These are phyloP conservation scores for Canis aureus DNA, from an alignment of 2,113 vertebrate species.

Conservation along the genomic window DNA sequence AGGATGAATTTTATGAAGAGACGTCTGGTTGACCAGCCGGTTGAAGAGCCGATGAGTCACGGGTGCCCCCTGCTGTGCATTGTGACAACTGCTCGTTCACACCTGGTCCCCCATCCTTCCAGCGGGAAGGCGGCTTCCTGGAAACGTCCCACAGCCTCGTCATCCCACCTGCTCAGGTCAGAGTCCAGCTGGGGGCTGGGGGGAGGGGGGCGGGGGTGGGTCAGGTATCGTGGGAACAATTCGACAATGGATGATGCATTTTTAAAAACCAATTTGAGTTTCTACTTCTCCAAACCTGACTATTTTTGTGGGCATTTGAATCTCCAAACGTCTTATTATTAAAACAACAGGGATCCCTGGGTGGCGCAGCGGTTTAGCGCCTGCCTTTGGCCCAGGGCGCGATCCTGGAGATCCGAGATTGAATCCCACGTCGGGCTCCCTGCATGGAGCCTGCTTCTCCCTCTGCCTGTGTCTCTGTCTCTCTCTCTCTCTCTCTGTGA, in stretches of 20 bases:
- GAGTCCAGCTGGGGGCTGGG: too few relatives aligned
- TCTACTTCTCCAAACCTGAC: background rate
- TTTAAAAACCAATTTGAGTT: background rate
- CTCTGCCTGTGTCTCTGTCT: too few relatives aligned
- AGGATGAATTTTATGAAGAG: background rate
- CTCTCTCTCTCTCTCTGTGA: too few relatives aligned
- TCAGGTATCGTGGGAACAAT: background rate
- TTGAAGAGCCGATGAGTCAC: fast-evolving
- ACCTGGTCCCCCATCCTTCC: background rate
- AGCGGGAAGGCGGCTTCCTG: fast-evolving
- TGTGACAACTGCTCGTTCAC: fast-evolving
- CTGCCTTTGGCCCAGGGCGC: too few relatives aligned
- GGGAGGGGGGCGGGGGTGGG: fast-evolving
- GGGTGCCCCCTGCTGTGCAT: background rate
- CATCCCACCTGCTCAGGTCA: too few relatives aligned
- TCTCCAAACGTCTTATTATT: background rate
- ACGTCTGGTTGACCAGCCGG: background rate
- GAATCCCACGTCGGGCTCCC: too few relatives aligned
- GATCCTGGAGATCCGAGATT: too few relatives aligned
- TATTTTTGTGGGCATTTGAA: background rate
- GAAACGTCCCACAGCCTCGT: too few relatives aligned
- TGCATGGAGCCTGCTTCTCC: too few relatives aligned
- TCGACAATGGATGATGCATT: background rate
- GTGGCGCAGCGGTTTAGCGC: too few relatives aligned
- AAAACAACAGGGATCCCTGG: too few relatives aligned